Evolutionary conservation across 2,888 invertebrate species (phyloP).

Genomic region (Flexamia atlantica): DNA sequence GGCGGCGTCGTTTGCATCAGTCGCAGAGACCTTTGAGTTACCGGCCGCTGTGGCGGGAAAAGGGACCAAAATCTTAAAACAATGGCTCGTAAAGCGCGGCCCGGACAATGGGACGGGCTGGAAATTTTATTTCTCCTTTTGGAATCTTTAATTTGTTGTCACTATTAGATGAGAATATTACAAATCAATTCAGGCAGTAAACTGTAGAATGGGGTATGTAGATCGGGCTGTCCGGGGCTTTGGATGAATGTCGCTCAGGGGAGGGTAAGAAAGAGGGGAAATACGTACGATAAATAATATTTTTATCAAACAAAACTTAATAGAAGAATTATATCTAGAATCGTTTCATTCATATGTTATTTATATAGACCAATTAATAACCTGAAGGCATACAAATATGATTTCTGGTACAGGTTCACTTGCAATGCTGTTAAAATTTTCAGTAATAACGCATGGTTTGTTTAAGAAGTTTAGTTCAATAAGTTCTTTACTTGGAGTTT

Average conservation of each 20-base stretch:
- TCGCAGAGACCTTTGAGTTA: slow-evolving; percentile 28
- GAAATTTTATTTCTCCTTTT: slow-evolving; percentile 56
- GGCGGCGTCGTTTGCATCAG: slow-evolving; percentile 9
- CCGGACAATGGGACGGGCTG: slow-evolving; percentile 52
- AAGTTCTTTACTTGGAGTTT: too few species aligned
- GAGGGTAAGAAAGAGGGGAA: too few species aligned
- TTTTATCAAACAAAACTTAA: too few species aligned
- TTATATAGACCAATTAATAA: too few species aligned
- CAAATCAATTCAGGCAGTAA: slow-evolving; percentile 48
- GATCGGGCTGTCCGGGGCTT: neutral
- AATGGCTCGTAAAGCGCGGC: slow-evolving; percentile 46
- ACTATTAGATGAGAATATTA: slow-evolving; percentile 49
- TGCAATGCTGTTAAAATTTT: too few species aligned
- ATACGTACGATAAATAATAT: too few species aligned
- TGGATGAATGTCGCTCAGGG: slow-evolving; percentile 2
- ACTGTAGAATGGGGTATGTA: slow-evolving; percentile 32
- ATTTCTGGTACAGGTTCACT: too few species aligned
- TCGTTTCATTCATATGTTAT: too few species aligned
- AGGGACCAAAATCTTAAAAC: slow-evolving; percentile 58
- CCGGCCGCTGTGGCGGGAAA: slow-evolving; percentile 50
- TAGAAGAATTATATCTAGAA: too few species aligned
- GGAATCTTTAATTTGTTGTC: slow-evolving; percentile 59
- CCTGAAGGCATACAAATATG: too few species aligned
- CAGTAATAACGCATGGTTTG: too few species aligned
- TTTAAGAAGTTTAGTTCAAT: too few species aligned